Percentiles rank a stretch among this genome's conserved stretches.
These are phyloP conservation scores for Zelleria hepariella DNA, from an alignment of 2,888 invertebrate species.

Conservation along the genomic window DNA sequence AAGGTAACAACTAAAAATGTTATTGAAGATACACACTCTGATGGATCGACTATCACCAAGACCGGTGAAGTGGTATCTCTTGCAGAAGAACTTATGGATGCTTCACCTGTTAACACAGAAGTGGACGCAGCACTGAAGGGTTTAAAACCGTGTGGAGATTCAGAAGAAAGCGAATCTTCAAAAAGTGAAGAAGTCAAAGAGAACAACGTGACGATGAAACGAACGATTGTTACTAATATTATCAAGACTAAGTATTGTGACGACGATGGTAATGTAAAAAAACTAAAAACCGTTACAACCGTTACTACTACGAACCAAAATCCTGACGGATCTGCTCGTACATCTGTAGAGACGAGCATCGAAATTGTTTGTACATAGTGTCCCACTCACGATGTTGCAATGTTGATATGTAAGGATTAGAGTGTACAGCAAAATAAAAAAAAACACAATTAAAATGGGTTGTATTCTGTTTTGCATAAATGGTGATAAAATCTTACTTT, in stretches of 20 bases:
- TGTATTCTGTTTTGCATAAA: no score
- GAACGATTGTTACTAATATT: conserved; percentile 38
- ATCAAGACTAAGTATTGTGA: conserved; percentile 40
- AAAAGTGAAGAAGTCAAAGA: conserved; percentile 32
- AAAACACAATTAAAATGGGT: no score
- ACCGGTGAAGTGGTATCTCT: conserved; percentile 19
- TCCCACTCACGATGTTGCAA: not conserved
- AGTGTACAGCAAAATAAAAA: no score
- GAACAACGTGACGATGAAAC: conserved; percentile 28
- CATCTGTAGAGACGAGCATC: conserved; percentile 45
- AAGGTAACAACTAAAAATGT: conserved; percentile 17
- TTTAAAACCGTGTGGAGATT: conserved; percentile 22
- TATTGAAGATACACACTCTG: conserved; percentile 17
- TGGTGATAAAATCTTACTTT: no score
- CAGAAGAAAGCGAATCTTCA: conserved; percentile 30
- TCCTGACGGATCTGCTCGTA: conserved; percentile 46
- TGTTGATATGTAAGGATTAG: no score
- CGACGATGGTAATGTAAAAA: conserved; percentile 24
- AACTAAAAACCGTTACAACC: conserved; percentile 42
- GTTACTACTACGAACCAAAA: conserved; percentile 47
- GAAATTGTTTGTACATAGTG: conserved; percentile 20
- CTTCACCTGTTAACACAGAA: conserved; percentile 16
- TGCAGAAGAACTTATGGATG: conserved; percentile 27
- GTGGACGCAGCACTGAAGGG: conserved; percentile 28
- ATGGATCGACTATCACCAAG: conserved; percentile 15